Evolutionary conservation across 2,113 vertebrate genomes (phyloP).

Genomic region (Calidris pugnax): DNA sequence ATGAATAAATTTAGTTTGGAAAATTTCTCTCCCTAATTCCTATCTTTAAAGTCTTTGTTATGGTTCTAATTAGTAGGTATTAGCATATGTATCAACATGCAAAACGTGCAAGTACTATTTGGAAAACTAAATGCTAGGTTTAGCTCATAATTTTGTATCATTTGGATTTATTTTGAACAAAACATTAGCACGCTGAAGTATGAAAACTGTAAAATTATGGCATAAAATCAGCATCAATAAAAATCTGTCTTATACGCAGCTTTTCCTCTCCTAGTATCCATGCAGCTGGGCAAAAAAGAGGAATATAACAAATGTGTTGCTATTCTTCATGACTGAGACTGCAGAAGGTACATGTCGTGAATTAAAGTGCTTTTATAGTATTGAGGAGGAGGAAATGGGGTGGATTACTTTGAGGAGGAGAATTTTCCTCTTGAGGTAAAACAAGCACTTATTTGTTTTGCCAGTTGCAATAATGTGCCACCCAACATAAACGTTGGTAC

Average conservation of each 20-base stretch:
- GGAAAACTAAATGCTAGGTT: conserved; percentile 56
- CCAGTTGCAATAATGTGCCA: not conserved
- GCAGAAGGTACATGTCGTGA: not conserved
- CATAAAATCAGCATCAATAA: conserved; percentile 26
- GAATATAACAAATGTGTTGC: not conserved
- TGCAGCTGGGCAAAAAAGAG: not conserved
- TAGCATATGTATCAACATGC: conserved; percentile 62
- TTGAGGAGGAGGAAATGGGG: not conserved
- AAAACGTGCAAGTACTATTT: conserved; percentile 32
- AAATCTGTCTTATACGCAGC: not conserved
- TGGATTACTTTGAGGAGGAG: not conserved
- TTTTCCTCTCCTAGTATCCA: not conserved
- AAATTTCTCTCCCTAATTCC: conserved; percentile 59
- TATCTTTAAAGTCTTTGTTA: conserved; percentile 50
- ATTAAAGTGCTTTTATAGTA: not conserved
- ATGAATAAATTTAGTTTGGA: conserved; percentile 27
- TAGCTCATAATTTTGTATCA: conserved; percentile 26
- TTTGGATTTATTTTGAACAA: conserved; percentile 46
- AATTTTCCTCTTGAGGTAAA: not conserved
- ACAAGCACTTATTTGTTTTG: not conserved
- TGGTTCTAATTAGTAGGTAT: conserved; percentile 59
- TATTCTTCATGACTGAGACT: not conserved
- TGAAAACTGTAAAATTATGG: conserved; percentile 27
- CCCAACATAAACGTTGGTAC: not conserved
- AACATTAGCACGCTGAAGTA: conserved; percentile 28